A percentile compares a stretch with the other conserved stretches of the same genome.
Evolutionary conservation across 2,113 vertebrate genomes (phyloP).

Genomic region (Microtus montanus): DNA sequence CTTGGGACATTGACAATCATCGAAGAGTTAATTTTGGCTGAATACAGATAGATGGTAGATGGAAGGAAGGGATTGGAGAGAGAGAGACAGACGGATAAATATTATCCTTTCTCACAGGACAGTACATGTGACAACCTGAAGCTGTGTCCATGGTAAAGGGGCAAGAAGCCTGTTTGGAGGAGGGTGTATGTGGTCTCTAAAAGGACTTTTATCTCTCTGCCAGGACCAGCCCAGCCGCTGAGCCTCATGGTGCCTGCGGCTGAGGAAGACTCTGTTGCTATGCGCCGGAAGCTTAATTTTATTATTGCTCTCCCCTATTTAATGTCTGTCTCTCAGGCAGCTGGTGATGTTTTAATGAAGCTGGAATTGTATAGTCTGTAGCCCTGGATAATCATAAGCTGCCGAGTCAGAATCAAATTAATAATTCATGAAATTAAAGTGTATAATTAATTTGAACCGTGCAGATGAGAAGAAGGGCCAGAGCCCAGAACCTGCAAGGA

Average conservation of each 20-base stretch:
- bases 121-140: background rate
- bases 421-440: conserved; percentile 99
- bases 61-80: background rate
- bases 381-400: conserved; percentile 96
- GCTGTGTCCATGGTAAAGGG: background rate
- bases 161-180: background rate
- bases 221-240: conserved; percentile 48
- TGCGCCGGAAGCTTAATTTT: conserved; percentile 89
- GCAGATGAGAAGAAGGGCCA: conserved; percentile 87
- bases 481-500: conserved; percentile 79
- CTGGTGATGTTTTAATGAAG: conserved; percentile 98
- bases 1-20: background rate
- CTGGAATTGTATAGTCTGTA: conserved; percentile 92
- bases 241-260: conserved; percentile 56
- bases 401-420: conserved; percentile 99
- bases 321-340: conserved; percentile 92
- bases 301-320: conserved; percentile 93
- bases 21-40: background rate
- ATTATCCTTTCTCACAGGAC: background rate
- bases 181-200: conserved; percentile 62
- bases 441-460: conserved; percentile 97
- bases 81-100: background rate
- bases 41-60: background rate
- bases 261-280: conserved; percentile 84
- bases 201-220: conserved; percentile 73